phyloP scores from a whole-genome alignment of 2,113 vertebrate genomes.

The Rhombomys opimus region DNA sequence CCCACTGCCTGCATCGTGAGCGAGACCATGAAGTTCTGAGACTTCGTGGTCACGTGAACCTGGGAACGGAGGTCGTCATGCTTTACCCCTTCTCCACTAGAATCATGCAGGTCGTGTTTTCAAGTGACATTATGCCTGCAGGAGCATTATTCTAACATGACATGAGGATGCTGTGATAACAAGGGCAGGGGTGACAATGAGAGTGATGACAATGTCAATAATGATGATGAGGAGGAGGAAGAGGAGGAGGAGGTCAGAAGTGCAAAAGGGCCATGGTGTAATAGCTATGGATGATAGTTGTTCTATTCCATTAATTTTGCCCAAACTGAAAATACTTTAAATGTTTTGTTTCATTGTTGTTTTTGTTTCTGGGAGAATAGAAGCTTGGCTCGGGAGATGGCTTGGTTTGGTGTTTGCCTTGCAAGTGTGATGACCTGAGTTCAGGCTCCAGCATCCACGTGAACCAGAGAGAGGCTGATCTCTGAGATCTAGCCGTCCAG shows the following conservation, averaged over 20 bases:
- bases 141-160: background rate
- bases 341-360: background rate
- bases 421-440: background rate
- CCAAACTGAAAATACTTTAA: background rate
- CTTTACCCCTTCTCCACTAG: background rate
- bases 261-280: fast-evolving
- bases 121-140: background rate
- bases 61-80: background rate
- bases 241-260: background rate
- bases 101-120: background rate
- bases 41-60: background rate
- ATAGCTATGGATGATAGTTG: background rate
- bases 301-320: background rate
- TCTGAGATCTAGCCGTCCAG: background rate
- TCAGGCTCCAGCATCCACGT: background rate
- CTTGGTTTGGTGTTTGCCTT: background rate
- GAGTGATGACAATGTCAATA: no score
- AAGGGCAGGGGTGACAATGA: no score
- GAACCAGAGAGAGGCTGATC: background rate
- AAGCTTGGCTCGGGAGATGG: background rate
- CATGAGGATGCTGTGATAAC: background rate
- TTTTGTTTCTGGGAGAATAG: background rate
- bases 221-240: background rate
- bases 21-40: background rate
- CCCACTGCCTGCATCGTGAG: background rate